Evolutionary conservation across 2,113 vertebrate genomes (phyloP), one percentile per base, ranked within the genome.

Genomic region (Alligator mississippiensis): DNA sequence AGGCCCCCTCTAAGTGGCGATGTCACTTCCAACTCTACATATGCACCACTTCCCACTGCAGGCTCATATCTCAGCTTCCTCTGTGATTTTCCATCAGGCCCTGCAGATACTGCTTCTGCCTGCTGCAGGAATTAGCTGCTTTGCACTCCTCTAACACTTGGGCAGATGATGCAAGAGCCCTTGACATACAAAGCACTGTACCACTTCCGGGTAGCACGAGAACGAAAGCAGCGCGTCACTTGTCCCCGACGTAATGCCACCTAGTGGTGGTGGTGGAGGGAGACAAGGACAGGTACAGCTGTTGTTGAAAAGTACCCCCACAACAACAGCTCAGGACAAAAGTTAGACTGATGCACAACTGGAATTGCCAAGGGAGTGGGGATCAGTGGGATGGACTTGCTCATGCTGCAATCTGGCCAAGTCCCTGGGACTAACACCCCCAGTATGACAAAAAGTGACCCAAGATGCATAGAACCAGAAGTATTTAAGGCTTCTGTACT

Each of bases 361-460:
- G 82, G 85, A 90, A 92, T 28, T 2, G 0, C 66, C 91, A 92
- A 66, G 47, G 90, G 72, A 94, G 95, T 19, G 34, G 92, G 2
- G 1, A 0, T 95, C 90, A 96, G 57, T 1, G 3, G 93, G 91
- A 97, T 83, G 88, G 93, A 96, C 92, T 16, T 79, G 77, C 62
- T 91, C 86, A 83, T 0, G 0, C 25, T 96, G 88, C 93, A 90
- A 85, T 90, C 3, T 25, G 63, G 90, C 95, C 92, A 94, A 82
- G 54, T 8, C 80, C 68, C 84, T 85, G 86, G 94, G 82, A 95
- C 96, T 90, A 95, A 90, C 88, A 90, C 68, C 86, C 93, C 82
- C 80, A 87, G 66, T 68, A 63, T 3, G 68, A 88, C 28, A 85
- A 60, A 66, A 88, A 89, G 77, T 82, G 54, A 27, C 83, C 76